phyloP scores from a whole-genome alignment of 1,140 invertebrate species.

The Panagrolaimus sp. region DNA sequence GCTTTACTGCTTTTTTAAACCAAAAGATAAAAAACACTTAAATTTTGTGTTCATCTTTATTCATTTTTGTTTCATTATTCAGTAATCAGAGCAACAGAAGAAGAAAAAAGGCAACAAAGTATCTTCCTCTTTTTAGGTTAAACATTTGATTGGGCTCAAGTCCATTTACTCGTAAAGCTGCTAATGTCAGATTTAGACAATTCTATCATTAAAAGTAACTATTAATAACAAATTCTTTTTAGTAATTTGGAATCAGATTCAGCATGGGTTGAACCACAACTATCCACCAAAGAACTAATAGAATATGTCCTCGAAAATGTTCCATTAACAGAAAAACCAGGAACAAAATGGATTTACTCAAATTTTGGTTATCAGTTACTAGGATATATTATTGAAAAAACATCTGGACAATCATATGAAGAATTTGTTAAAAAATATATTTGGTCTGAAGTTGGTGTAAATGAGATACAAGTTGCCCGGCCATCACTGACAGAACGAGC shows the following conservation, averaged over 20 bases:
- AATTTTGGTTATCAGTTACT: conserved; percentile 58
- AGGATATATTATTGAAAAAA: conserved; percentile 53
- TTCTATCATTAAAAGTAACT: no score
- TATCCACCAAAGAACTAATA: conserved; percentile 45
- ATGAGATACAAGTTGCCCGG: conserved; percentile 51
- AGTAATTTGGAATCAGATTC: conserved; percentile 52
- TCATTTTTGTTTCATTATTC: no score
- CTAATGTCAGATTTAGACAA: no score
- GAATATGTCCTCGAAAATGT: conserved; percentile 42
- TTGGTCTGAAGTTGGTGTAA: conserved; percentile 49
- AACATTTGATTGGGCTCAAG: no score
- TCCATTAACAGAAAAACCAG: conserved; percentile 45
- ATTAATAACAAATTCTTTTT: no score
- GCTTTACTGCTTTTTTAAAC: no score
- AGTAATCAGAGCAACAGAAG: no score
- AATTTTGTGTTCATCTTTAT: no score
- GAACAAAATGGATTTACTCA: conserved; percentile 55
- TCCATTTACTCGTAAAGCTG: no score
- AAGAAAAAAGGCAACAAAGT: no score
- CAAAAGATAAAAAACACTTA: no score
- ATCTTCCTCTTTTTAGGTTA: no score
- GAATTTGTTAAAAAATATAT: conserved; percentile 53
- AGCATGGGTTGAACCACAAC: conserved; percentile 51
- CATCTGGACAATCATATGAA: conserved; percentile 48
- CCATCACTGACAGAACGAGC: conserved; percentile 50